Evolutionary conservation across 2,797 vertebrate species (phyloP).

Genomic region (Galagoides demidoff): DNA sequence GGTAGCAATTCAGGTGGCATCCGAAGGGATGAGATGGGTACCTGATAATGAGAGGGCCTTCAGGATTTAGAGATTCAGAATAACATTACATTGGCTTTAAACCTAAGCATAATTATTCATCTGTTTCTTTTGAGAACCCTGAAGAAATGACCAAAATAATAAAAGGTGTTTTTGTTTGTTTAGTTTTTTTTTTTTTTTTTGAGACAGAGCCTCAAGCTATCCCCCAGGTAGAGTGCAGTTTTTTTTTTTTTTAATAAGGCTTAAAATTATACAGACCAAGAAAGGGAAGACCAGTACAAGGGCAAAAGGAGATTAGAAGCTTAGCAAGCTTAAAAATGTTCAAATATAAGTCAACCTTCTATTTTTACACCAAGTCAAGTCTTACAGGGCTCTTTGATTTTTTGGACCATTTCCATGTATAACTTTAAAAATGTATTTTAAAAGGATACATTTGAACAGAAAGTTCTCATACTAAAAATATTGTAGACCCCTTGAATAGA

Average conservation of each 20-base stretch:
- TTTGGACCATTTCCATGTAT: neutral
- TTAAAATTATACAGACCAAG: neutral
- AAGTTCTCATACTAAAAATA: constrained; percentile 10
- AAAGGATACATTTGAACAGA: constrained; percentile 25
- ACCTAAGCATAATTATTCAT: neutral
- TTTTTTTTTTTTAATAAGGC: neutral
- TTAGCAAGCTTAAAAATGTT: neutral
- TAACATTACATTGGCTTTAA: constrained; percentile 8
- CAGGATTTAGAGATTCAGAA: neutral
- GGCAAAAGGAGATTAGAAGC: neutral
- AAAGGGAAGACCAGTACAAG: neutral
- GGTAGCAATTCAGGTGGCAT: neutral
- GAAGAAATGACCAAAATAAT: neutral
- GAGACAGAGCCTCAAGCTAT: no score
- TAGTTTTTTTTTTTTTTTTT: no score
- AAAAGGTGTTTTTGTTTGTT: neutral
- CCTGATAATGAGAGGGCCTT: neutral
- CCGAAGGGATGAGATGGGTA: neutral
- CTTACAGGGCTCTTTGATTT: neutral
- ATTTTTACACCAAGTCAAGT: neutral
- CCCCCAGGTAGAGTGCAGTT: no score
- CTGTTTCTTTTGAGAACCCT: neutral
- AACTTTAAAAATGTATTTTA: neutral
- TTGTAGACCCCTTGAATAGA: neutral
- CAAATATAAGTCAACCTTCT: neutral